phyloP scores from a whole-genome alignment of 2,797 vertebrate genomes.

The Ctenopoma kingsleyae region DNA sequence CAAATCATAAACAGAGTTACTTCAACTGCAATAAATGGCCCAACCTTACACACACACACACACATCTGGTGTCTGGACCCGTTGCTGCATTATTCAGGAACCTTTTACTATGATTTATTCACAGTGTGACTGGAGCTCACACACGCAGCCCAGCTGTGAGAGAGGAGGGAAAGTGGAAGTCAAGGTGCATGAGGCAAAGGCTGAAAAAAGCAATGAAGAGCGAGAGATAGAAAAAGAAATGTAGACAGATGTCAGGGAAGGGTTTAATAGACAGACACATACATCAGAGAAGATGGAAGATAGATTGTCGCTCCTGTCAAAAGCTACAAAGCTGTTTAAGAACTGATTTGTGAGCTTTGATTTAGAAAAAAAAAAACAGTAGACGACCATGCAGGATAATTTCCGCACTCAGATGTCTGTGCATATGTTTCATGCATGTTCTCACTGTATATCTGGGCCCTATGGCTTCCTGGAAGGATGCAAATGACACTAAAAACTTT shows the following conservation, averaged over 20 bases:
- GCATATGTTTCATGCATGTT: too few relatives aligned
- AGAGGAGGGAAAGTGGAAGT: conserved; percentile 30
- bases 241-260: conserved; percentile 3
- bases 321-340: too few relatives aligned
- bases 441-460: too few relatives aligned
- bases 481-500: too few relatives aligned
- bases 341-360: too few relatives aligned
- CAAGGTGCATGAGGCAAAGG: conserved; percentile 40
- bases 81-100: conserved; percentile 69
- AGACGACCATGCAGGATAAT: too few relatives aligned
- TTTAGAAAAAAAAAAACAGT: too few relatives aligned
- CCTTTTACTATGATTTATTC: conserved; percentile 81
- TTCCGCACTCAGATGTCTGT: too few relatives aligned
- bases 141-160: conserved; percentile 43
- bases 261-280: background rate
- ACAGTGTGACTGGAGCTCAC: conserved; percentile 60
- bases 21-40: conserved; percentile 26
- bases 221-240: conserved; percentile 7
- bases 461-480: too few relatives aligned
- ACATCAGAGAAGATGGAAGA: background rate
- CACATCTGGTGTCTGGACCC: conserved; percentile 69
- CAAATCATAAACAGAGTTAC: conserved; percentile 45
- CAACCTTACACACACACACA: conserved; percentile 30
- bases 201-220: conserved; percentile 17
- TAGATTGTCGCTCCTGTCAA: too few relatives aligned